Evolutionary conservation across 2,113 vertebrate genomes (phyloP), one percentile per base, ranked within the genome.

Genomic region (Egretta garzetta): DNA sequence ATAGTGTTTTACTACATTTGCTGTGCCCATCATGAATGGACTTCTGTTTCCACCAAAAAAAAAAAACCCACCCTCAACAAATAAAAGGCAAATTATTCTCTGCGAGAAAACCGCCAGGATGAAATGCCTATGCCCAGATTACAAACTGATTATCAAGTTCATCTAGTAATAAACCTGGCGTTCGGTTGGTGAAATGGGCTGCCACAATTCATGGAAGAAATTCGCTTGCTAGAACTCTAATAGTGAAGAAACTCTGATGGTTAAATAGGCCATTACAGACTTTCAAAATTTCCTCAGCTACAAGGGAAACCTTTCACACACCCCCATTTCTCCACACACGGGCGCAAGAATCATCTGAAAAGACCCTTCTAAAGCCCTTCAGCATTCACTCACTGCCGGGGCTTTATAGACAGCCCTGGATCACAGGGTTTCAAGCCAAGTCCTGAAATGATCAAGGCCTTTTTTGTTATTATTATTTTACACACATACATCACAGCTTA

Each of bases 1-100:
- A 98, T 96, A 97, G 97, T 95, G 98, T 98, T 98, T 98, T 97
- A 97, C 97, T 97, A 93, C 96, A 96, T 98, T 98, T 96, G 96
- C 98, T 97, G 96, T 95, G 85, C 95, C 96, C 94, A 86, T 86
- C 97, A 73, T 98, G 98, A 98, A 98, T 98, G 95, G 64, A 97
- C 93, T 96, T 96, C 97, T 98, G 98, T 98, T 96, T 95, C 94
- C 80, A 26, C 80, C 55, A 50, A 50, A 50, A 23, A 19, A 43
- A 43, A 43, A 43, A 85, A 26, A 27, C 3, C 27, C 84, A 98
- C 80, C 86, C 91, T 82, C 93, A 95, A 98, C 95, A 97, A 98
- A 98, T 97, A 97, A 97, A 97, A 97, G 97, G 91, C 96, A 98
- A 98, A 98, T 98, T 97, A 98, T 97, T 96, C 93, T 90, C 95